Evolutionary conservation across 2,113 vertebrate species (phyloP), one percentile per base, ranked within the genome.

Genomic region (Coryphaenoides rupestris): DNA sequence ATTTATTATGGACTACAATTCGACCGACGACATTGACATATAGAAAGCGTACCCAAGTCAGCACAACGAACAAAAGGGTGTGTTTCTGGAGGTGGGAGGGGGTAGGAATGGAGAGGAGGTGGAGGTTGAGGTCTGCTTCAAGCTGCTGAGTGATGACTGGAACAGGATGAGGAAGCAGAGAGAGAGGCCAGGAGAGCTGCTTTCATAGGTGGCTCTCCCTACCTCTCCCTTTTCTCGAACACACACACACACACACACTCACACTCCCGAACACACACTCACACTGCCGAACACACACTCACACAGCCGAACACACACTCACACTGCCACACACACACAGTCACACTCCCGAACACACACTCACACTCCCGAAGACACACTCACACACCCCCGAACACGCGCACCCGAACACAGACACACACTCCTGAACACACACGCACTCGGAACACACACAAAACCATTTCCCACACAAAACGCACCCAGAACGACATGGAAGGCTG

Each of bases 151-250:
- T 78, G 84, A 79, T 70, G 78, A 66, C 72, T 89, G 82, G 83
- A 86, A 85, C 84, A 84, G 85, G 87, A 89, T 83, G 72, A 56
- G 87, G 87, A 89, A 87, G 84, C 81, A 82, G 79, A 74, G 70
- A 78, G 70, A 60, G 75, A 83, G 80, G 77, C 75, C 76, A 74
- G 61, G 69, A 79, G 78, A 75, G 70, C 79, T 65, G 79, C 82
- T 82, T 86, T 73, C 83, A 85, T 82, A 84, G 79, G 79, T 82
- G 83, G 74, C 68, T 70, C 76, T 76, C 69, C 58, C 33, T 79
- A 74, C 74, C 64, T 75, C 63, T 72, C 50, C 40, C 49, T 28
- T 63, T 28, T 12, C n/a, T 60, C 66, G 58, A 52, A 19, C 55
- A 60, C 64, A 60, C 64, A 68, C 28, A 65, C 33, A 58, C 63